Evolutionary conservation across 2,888 invertebrate genomes (phyloP).

Genomic region (Merodon equestris): DNA sequence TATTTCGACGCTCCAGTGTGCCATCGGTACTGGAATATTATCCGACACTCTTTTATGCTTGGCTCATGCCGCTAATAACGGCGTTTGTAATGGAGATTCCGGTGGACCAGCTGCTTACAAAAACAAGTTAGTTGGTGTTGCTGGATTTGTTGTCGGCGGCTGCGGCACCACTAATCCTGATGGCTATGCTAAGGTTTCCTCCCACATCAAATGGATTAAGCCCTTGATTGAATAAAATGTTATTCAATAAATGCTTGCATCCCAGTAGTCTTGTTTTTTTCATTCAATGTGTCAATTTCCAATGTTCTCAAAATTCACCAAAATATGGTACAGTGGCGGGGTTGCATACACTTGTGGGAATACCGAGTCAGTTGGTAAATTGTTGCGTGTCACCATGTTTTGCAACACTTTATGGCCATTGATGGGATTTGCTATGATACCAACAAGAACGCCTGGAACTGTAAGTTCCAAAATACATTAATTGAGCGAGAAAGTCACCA

Average conservation of each 20-base stretch:
- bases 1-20: conserved; percentile 70
- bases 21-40: conserved; percentile 54
- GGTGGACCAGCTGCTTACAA: conserved; percentile 76
- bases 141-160: conserved; percentile 73
- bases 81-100: conserved; percentile 76
- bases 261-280: neutral
- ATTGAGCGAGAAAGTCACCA: no score
- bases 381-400: no score
- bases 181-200: conserved; percentile 74
- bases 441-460: no score
- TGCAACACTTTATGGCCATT: no score
- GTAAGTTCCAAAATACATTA: no score
- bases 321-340: no score
- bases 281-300: no score
- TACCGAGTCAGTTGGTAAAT: no score
- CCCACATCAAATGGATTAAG: conserved; percentile 35
- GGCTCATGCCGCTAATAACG: conserved; percentile 69
- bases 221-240: conserved; percentile 4
- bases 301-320: conserved; percentile 2
- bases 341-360: no score
- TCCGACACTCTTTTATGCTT: conserved; percentile 73
- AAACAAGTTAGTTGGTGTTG: conserved; percentile 73
- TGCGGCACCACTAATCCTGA: conserved; percentile 74
- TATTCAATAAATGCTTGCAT: neutral
- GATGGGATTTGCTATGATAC: no score